Conservation (phyloP, 2,888 invertebrate genomes). For the Hybos culiciformis region DNA sequence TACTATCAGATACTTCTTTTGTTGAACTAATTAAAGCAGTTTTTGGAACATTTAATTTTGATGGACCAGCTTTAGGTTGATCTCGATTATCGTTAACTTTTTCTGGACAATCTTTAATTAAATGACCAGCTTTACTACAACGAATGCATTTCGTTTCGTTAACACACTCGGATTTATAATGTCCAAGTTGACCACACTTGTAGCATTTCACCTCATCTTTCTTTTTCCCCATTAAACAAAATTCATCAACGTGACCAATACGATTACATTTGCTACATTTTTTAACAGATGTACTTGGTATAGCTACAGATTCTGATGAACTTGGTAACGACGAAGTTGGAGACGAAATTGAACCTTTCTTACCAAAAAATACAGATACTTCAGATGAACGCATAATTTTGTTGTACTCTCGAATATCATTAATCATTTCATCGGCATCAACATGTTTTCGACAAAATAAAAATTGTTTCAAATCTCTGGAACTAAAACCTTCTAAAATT, state of each 20-base stretch:
- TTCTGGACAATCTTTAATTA: slow-evolving; percentile 4
- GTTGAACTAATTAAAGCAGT: background rate
- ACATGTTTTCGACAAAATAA: slow-evolving; percentile 3
- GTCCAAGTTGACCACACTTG: slow-evolving; percentile 7
- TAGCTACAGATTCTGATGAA: too few species aligned
- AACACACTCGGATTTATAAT: slow-evolving; percentile 8
- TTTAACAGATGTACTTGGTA: slow-evolving; percentile 1
- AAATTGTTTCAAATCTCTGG: slow-evolving; percentile 8
- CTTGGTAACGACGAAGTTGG: too few species aligned
- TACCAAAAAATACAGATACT: too few species aligned
- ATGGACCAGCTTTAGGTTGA: slow-evolving; percentile 3
- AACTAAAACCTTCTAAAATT: slow-evolving; percentile 4
- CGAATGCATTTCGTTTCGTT: slow-evolving; percentile 5
- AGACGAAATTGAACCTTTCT: too few species aligned
- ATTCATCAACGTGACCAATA: slow-evolving; percentile 6
- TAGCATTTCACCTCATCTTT: background rate
- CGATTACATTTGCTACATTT: slow-evolving; percentile 5
- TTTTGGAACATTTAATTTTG: slow-evolving; percentile 2
- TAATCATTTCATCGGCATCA: slow-evolving; percentile 2
- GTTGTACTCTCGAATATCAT: slow-evolving; percentile 4
- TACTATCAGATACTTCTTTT: background rate
- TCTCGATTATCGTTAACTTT: slow-evolving; percentile 4
- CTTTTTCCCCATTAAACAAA: slow-evolving; percentile 1
- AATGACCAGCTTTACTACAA: slow-evolving; percentile 9
- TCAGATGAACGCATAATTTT: slow-evolving; percentile 2